Evolutionary conservation across 1,140 invertebrate genomes (phyloP), one percentile per base, ranked within the genome.

Genomic region (Chionoecetes opilio): DNA sequence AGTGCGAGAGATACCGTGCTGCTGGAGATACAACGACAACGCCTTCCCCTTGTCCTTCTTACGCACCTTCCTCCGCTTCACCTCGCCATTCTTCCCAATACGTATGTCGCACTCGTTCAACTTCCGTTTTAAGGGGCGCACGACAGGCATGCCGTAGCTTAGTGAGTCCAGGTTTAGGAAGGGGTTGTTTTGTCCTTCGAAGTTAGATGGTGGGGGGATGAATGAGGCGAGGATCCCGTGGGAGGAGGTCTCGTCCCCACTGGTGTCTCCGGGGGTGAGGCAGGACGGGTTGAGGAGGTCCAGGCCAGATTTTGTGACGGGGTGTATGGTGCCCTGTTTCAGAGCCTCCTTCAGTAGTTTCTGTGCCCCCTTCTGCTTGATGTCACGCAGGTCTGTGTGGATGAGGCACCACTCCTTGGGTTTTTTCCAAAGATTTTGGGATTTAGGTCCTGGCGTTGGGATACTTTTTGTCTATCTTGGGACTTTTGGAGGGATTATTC

Each of bases 151-250:
- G 84, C 98, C 95, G 38, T 82, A 97, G 85, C 90, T 95, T 96
- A 96, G 21, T 96, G 96, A 26, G 97, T 97, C 92, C 2, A 98
- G 96, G 92, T 97, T 97, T 63, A 97, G 96, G 97, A 99, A 99
- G 0, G 99, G 98, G 97, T 99, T 99, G 96, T 99, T 99, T 96
- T 98, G 98, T 9, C 98, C 98, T 96, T 99, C 98, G 97, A 99
- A 99, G 96, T 99, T 98, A 96, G 98, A 98, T 5, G 98, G 98
- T 0, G 98, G 98, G 84, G 99, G 98, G 97, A 99, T 99, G 75
- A 99, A 98, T 11, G 98, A 98, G 96, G 99, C 98, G 85, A 99
- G 97, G 0, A 98, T 99, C 95, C 98, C 98, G 46, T 97, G 97
- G 96, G 98, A 98, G 85, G 98, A 98, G 0, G 98, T 98, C 96